Percentiles rank a stretch among this genome's conserved stretches.
Evolutionary conservation across 1,140 invertebrate species (phyloP).

Genomic region (Bemisia tabaci): DNA sequence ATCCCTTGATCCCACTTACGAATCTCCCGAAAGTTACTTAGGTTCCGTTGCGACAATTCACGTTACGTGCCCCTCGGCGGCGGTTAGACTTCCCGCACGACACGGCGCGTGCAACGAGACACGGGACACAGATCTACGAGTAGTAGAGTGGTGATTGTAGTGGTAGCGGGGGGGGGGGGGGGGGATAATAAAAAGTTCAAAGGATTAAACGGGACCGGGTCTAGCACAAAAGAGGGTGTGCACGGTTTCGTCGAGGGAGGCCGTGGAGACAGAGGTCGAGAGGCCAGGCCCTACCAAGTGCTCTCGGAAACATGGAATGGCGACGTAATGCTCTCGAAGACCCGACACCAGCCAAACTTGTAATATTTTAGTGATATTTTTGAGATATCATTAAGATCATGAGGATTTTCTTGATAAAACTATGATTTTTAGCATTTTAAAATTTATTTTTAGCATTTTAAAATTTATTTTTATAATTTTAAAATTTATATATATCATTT

Average conservation of each 20-base stretch:
- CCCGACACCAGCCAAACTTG: not conserved
- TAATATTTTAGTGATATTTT: not conserved
- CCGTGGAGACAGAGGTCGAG: conserved; percentile 24
- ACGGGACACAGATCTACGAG: too few relatives aligned
- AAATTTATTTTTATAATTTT: too few relatives aligned
- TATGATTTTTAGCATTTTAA: too few relatives aligned
- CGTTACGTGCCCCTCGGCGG: too few relatives aligned
- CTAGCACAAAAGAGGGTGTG: conserved; percentile 19
- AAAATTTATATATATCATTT: too few relatives aligned
- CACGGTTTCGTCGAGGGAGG: conserved; percentile 21
- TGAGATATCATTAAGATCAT: not conserved
- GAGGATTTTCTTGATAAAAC: conserved; percentile 1
- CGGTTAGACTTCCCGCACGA: too few relatives aligned
- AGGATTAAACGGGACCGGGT: conserved; percentile 10
- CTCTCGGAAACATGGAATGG: not conserved
- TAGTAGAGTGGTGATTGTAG: too few relatives aligned
- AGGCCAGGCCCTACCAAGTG: conserved; percentile 8
- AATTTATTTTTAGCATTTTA: too few relatives aligned
- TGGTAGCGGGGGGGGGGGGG: conserved; percentile 32
- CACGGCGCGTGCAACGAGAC: too few relatives aligned
- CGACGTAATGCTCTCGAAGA: not conserved
- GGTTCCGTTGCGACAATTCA: too few relatives aligned
- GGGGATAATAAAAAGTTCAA: conserved; percentile 31
- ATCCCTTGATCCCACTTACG: too few relatives aligned
- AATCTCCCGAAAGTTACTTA: too few relatives aligned